These are phyloP conservation scores for Spatula versicolor DNA, from an alignment of 2,797 vertebrate genomes.

Conservation along the genomic window DNA sequence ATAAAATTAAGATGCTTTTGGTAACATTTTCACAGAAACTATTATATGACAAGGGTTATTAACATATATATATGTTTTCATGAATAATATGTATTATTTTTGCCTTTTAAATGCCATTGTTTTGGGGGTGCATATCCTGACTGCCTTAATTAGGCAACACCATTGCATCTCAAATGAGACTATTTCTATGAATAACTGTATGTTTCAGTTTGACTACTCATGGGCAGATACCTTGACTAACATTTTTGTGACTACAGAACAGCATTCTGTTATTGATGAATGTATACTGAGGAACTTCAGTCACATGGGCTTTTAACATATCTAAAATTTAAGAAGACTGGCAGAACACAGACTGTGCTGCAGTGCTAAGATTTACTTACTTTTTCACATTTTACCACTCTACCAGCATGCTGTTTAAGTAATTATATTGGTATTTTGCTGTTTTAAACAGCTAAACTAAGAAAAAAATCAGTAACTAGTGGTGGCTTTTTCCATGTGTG, in stretches of 20 bases:
- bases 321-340: background rate
- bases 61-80: background rate
- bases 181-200: background rate
- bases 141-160: background rate
- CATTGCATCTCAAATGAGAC: background rate
- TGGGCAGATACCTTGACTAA: background rate
- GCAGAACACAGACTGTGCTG: background rate
- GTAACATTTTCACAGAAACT: background rate
- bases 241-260: background rate
- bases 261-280: background rate
- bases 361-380: background rate
- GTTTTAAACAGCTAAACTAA: background rate
- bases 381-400: background rate
- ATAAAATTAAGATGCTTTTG: background rate
- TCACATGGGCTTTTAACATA: background rate
- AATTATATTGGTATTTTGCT: no score
- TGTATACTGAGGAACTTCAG: background rate
- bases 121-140: background rate
- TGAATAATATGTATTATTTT: background rate
- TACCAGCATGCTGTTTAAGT: background rate
- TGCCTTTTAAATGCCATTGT: background rate
- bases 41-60: background rate
- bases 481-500: background rate
- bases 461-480: background rate
- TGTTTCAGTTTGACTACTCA: background rate